Evolutionary conservation across 2,113 vertebrate species (phyloP), one percentile per base, ranked within the genome.

Genomic region (Sinocyclocheilus maitianheensis): DNA sequence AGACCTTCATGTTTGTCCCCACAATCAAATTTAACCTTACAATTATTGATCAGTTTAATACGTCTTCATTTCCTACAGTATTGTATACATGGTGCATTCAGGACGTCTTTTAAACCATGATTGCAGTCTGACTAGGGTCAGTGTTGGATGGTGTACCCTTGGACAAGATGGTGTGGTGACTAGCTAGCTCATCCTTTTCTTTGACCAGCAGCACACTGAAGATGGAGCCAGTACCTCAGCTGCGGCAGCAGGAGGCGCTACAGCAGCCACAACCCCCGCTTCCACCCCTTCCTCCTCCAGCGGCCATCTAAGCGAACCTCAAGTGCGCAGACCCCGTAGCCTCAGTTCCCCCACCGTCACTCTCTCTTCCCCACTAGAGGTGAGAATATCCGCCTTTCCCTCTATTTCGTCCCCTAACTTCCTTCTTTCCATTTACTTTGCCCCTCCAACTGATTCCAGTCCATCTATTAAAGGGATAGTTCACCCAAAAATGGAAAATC

Each of bases 301-400:
- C 88, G 96, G 95, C 94, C 97, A 97, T 81, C 93, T 97, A 89
- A 95, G 95, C 22, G 97, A 98, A 87, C 97, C 97, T 90, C 98
- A 97, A 95, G 95, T 99, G 87, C 93, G 97, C 86, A 95, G 98
- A 89, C 96, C 97, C 86, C 97, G 98, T 88, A 99, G 98, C 92
- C 98, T 99, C 93, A 99, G 97, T 91, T 97, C 97, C 79, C 98
- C 98, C 86, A 98, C 98, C 10, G 97, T 99, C 88, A 98, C 98
- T 89, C 91, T 98, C 65, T 99, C 98, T 89, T 95, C 97, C 84
- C 96, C 97, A 0, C 92, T 98, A 51, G 97, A 99, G 97, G 98
- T 99, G 96, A 98, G 97, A 93, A 84, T 26, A 26, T 34, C 20
- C 69, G 84, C 13, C 3, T 8, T 0, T 81, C 5, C 84, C n/a